Evolutionary conservation across 2,888 invertebrate species (phyloP).

Genomic region (Drosophila basisetae): DNA sequence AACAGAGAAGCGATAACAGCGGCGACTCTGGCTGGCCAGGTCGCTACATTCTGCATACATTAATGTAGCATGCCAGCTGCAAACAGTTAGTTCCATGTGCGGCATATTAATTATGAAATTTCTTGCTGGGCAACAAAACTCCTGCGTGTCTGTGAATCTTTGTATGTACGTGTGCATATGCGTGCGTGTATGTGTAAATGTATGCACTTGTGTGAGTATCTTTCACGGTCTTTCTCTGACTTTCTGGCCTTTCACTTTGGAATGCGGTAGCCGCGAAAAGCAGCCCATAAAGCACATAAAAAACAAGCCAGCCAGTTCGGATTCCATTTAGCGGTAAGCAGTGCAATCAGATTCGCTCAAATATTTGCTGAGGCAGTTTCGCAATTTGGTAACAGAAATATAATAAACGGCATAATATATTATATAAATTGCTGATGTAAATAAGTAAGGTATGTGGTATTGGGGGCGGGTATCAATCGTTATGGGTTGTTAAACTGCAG

Average conservation of each 20-base stretch:
- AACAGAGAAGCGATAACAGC: conserved; percentile 50
- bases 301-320: conserved; percentile 56
- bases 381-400: conserved; percentile 5
- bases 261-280: conserved; percentile 72
- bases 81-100: conserved; percentile 74
- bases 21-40: not conserved
- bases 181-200: conserved; percentile 8
- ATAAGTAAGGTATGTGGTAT: not conserved
- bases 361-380: conserved; percentile 43
- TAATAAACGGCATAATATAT: conserved; percentile 2
- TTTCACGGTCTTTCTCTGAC: conserved; percentile 43
- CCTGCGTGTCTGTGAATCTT: conserved; percentile 26
- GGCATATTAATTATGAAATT: conserved; percentile 81
- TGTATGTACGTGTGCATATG: conserved; percentile 21
- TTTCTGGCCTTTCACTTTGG: conserved; percentile 73
- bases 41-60: conserved; percentile 64
- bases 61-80: conserved; percentile 62
- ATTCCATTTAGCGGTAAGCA: conserved; percentile 59
- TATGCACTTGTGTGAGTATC: conserved; percentile 23
- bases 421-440: conserved; percentile 17
- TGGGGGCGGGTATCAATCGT: conserved; percentile 5
- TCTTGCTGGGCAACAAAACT: conserved; percentile 35
- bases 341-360: conserved; percentile 60
- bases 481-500: conserved; percentile 1
- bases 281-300: conserved; percentile 57